phyloP scores from a whole-genome alignment of 1,140 invertebrate species.

The Drosophila ambigua region DNA sequence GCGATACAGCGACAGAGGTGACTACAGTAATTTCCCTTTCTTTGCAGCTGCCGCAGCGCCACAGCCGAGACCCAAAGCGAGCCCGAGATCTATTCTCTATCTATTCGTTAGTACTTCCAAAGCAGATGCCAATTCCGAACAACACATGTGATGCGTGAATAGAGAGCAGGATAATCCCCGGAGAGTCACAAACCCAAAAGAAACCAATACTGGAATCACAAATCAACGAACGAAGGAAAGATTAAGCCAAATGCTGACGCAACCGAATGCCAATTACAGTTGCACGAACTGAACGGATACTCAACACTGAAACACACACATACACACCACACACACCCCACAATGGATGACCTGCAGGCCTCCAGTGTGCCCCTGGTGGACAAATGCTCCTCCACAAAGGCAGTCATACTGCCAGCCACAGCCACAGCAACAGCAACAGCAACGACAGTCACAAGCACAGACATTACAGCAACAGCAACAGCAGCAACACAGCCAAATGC shows the following conservation, averaged over 20 bases:
- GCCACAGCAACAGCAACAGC: constrained; percentile 37
- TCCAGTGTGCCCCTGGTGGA: constrained; percentile 63
- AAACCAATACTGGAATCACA: background rate
- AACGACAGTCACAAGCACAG: constrained; percentile 38
- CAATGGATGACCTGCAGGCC: constrained; percentile 58
- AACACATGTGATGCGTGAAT: constrained; percentile 2
- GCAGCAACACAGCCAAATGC: constrained; percentile 18
- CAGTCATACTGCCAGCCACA: constrained; percentile 55
- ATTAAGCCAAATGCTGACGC: constrained; percentile 43
- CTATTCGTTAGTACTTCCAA: constrained; percentile 19
- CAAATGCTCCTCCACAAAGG: constrained; percentile 40
- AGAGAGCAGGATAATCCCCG: background rate
- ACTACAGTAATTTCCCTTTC: constrained; percentile 1
- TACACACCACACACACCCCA: background rate
- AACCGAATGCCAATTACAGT: constrained; percentile 43
- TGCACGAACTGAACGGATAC: constrained; percentile 13
- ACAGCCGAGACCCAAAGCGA: background rate
- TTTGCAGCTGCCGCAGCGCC: constrained; percentile 12
- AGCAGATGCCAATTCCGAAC: constrained; percentile 28
- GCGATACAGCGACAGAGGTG: too few relatives aligned
- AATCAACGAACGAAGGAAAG: constrained; percentile 1
- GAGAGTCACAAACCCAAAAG: constrained; percentile 1
- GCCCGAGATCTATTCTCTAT: too few relatives aligned
- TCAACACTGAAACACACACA: constrained; percentile 12
- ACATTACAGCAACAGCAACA: constrained; percentile 13